Percentiles rank a stretch among this genome's conserved stretches.
phyloP scores from a whole-genome alignment of 2,797 vertebrate genomes.

The Gambelia wislizenii region DNA sequence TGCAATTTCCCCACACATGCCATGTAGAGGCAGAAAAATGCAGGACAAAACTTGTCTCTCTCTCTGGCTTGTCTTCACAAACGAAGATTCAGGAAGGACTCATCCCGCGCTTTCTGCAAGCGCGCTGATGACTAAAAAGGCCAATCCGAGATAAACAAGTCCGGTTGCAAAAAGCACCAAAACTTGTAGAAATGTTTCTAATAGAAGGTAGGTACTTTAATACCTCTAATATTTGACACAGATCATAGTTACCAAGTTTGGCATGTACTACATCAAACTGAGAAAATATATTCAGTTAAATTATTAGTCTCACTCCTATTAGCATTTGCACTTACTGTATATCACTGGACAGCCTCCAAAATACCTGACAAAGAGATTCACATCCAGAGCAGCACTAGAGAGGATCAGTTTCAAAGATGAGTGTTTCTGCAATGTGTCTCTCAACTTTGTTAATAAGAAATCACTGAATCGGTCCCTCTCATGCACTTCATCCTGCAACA shows the following conservation, averaged over 20 bases:
- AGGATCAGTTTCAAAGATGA: slow-evolving; percentile 90
- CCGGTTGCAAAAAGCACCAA: too few relatives aligned
- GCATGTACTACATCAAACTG: not conserved
- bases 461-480: slow-evolving; percentile 95
- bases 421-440: slow-evolving; percentile 87
- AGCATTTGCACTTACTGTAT: slow-evolving; percentile 84
- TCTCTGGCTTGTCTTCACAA: too few relatives aligned
- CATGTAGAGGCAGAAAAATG: not conserved
- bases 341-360: slow-evolving; percentile 92
- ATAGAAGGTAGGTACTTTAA: not conserved
- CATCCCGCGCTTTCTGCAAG: too few relatives aligned
- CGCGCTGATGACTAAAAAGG: too few relatives aligned
- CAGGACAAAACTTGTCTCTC: too few relatives aligned
- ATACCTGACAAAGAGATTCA: slow-evolving; percentile 90
- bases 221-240: not conserved
- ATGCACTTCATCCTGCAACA: slow-evolving; percentile 92
- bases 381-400: slow-evolving; percentile 92
- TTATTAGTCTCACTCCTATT: not conserved
- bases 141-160: too few relatives aligned
- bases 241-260: not conserved
- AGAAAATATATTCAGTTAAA: not conserved
- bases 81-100: too few relatives aligned
- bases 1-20: not conserved
- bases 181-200: not conserved
- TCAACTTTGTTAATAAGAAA: slow-evolving; percentile 93